phyloP scores from a whole-genome alignment of 2,797 vertebrate species.

The Chelonia mydas region DNA sequence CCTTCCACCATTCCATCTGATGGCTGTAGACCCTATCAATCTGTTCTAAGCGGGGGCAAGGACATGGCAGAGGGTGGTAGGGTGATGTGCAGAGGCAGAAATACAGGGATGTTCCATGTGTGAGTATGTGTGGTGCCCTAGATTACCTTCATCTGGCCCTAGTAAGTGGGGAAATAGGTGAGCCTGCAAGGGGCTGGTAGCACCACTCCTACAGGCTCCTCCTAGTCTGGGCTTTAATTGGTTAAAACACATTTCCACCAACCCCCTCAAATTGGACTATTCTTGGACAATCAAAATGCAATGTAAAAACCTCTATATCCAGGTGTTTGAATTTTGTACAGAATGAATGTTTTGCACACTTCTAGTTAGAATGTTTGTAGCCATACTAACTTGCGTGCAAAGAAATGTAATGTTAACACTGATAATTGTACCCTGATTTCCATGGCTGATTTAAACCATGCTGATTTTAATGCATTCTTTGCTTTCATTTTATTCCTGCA shows the following conservation, averaged over 20 bases:
- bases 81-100: neutral
- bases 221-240: constrained; percentile 2
- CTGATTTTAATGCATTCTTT: constrained; percentile 76
- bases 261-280: constrained; percentile 20
- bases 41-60: neutral
- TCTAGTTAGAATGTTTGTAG: constrained; percentile 67
- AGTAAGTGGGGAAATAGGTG: fast-evolving
- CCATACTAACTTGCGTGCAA: constrained; percentile 68
- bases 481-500: constrained; percentile 70
- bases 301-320: constrained; percentile 63
- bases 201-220: neutral
- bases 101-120: neutral
- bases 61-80: neutral
- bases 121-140: neutral
- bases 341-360: constrained; percentile 73
- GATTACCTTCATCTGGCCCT: fast-evolving
- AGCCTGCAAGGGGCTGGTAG: neutral
- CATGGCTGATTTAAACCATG: constrained; percentile 71
- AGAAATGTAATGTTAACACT: constrained; percentile 70
- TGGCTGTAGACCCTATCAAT: neutral
- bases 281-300: constrained; percentile 62
- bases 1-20: neutral
- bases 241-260: constrained; percentile 35
- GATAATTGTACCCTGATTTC: constrained; percentile 72
- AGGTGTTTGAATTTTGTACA: constrained; percentile 50